These are phyloP conservation scores for Manis javanica DNA, from an alignment of 2,797 vertebrate species.

Conservation along the genomic window DNA sequence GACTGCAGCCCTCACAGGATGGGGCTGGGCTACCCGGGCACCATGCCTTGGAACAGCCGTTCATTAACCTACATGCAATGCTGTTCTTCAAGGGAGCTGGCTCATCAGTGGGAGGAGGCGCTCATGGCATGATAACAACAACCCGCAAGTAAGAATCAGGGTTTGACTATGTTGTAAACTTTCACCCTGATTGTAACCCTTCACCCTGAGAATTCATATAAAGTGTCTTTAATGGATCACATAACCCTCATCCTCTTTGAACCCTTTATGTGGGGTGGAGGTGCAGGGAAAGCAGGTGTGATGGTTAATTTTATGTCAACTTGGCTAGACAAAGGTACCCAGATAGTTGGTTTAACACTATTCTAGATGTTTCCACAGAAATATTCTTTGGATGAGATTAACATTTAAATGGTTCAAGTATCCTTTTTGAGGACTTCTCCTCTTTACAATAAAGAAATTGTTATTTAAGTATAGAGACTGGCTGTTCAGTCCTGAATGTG, in stretches of 20 bases:
- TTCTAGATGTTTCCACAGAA: neutral
- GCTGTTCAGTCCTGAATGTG: neutral
- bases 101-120: neutral
- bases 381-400: neutral
- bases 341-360: neutral
- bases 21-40: no score
- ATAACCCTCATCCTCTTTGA: neutral
- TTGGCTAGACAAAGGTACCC: neutral
- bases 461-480: neutral
- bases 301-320: neutral
- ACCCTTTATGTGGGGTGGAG: neutral
- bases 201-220: neutral
- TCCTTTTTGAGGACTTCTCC: neutral
- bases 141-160: neutral
- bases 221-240: neutral
- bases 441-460: slow-evolving; percentile 27
- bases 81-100: neutral
- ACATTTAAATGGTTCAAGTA: neutral
- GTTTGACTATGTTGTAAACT: neutral
- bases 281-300: neutral
- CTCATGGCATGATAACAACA: neutral
- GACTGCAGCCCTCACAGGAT: no score
- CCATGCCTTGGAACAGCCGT: neutral
- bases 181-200: neutral
- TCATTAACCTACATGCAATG: neutral